These are phyloP conservation scores for Phalacrocorax carbo DNA, from an alignment of 2,113 vertebrate species.

Conservation along the genomic window DNA sequence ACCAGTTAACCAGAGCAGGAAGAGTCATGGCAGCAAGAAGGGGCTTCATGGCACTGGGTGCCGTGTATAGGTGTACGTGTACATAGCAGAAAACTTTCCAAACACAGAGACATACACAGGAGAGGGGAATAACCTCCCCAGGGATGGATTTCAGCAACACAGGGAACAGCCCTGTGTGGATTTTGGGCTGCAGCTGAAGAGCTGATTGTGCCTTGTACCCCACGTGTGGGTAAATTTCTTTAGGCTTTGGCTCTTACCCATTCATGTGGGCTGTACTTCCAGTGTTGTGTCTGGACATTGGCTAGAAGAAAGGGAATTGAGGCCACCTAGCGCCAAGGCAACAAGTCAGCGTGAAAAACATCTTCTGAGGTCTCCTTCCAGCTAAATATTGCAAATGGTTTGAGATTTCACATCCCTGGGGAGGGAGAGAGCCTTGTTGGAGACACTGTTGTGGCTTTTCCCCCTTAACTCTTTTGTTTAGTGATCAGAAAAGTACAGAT, in stretches of 20 bases:
- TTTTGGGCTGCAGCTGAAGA: not conserved
- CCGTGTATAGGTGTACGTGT: not conserved
- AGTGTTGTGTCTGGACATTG: accelerated
- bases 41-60: not conserved
- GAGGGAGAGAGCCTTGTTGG: not conserved
- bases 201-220: not conserved
- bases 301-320: not conserved
- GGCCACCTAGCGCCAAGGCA: not conserved
- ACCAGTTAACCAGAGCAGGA: not conserved
- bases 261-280: not conserved
- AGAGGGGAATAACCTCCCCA: not conserved
- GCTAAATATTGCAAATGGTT: not conserved
- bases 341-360: not conserved
- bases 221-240: not conserved
- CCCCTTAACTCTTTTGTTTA: not conserved
- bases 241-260: not conserved
- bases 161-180: not conserved
- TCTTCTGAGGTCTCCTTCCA: not conserved
- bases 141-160: not conserved
- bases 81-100: accelerated
- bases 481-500: not conserved
- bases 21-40: not conserved
- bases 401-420: not conserved
- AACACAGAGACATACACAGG: not conserved
- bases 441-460: accelerated